These are phyloP conservation scores for Rhagium mordax DNA, from an alignment of 2,888 invertebrate species.

Conservation along the genomic window DNA sequence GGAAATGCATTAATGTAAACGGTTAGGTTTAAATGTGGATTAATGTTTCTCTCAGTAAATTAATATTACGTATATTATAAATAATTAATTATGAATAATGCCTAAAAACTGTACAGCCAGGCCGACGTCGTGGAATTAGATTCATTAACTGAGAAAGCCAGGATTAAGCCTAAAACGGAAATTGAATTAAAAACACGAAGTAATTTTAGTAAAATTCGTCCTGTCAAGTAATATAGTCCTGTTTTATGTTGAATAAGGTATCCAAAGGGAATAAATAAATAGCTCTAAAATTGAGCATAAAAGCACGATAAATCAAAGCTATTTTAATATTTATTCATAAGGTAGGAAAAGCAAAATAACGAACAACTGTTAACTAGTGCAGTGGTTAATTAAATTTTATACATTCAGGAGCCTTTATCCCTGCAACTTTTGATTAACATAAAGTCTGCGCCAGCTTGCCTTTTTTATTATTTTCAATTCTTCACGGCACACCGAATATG, in stretches of 20 bases:
- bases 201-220: slow-evolving; percentile 19
- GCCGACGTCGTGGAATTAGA: slow-evolving; percentile 3
- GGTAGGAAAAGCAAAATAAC: slow-evolving; percentile 49
- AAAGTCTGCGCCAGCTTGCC: neutral
- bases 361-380: slow-evolving; percentile 53
- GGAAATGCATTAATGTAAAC: neutral
- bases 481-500: neutral
- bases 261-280: slow-evolving; percentile 32
- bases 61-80: neutral
- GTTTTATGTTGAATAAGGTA: neutral
- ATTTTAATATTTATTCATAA: slow-evolving; percentile 55
- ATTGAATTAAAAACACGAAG: slow-evolving; percentile 26
- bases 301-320: slow-evolving; percentile 22
- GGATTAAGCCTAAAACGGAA: slow-evolving; percentile 14
- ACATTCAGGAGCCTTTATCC: slow-evolving; percentile 59
- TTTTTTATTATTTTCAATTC: neutral
- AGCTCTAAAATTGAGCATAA: slow-evolving; percentile 30
- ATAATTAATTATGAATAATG: slow-evolving; percentile 8
- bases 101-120: neutral
- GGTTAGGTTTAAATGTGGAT: neutral
- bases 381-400: slow-evolving; percentile 58
- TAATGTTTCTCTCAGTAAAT: neutral
- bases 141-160: slow-evolving; percentile 1
- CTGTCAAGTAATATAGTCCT: slow-evolving; percentile 13
- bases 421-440: slow-evolving; percentile 37